phyloP scores from a whole-genome alignment of 1,140 invertebrate genomes.

The Plectrocnemia conspersa region DNA sequence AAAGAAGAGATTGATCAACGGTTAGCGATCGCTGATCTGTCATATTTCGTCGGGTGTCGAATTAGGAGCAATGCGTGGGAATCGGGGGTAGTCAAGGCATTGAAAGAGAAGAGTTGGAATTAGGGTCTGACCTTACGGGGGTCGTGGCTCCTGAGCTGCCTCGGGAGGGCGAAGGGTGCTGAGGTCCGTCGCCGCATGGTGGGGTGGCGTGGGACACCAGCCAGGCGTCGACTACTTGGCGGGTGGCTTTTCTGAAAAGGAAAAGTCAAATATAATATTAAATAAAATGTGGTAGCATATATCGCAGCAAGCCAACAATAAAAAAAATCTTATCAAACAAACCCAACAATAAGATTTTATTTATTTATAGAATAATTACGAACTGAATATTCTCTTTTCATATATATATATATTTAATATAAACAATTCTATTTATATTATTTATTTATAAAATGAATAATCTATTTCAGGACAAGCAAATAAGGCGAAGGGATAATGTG shows the following conservation, averaged over 20 bases:
- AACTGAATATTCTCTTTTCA: too few relatives aligned
- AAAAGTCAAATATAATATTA: constrained; percentile 24
- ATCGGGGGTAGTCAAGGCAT: not conserved
- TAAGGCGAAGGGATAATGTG: too few relatives aligned
- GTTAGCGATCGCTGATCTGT: not conserved
- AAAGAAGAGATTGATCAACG: constrained; percentile 14
- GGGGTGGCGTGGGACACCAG: constrained; percentile 80
- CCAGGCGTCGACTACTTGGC: constrained; percentile 88
- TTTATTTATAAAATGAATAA: too few relatives aligned
- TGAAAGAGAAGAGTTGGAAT: constrained; percentile 1
- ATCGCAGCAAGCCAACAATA: too few relatives aligned
- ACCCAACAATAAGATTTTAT: too few relatives aligned
- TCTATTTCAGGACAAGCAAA: too few relatives aligned
- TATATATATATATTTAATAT: too few relatives aligned
- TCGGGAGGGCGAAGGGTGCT: constrained; percentile 61
- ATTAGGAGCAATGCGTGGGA: not conserved
- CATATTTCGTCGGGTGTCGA: not conserved
- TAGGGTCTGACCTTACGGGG: constrained; percentile 66
- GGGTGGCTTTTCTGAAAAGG: constrained; percentile 76
- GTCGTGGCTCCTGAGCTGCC: constrained; percentile 77
- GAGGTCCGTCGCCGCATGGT: constrained; percentile 50
- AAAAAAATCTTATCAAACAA: too few relatives aligned
- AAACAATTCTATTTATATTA: too few relatives aligned
- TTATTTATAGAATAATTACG: too few relatives aligned
- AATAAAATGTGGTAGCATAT: too few relatives aligned